phyloP scores from a whole-genome alignment of 1,140 invertebrate species.

The Drosophila pseudoananassae region DNA sequence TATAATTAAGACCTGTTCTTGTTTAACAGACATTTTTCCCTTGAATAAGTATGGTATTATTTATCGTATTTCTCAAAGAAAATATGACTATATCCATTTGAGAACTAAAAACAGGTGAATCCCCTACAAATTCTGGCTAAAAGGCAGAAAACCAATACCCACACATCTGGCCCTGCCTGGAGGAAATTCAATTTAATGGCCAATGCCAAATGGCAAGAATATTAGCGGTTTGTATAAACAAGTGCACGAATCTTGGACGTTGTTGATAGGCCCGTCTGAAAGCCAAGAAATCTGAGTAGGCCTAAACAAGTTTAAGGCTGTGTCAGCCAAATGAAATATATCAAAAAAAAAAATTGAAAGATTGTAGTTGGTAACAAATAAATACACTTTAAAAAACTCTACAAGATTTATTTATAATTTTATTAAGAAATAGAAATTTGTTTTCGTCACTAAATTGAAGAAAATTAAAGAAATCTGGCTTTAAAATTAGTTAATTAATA shows the following conservation, averaged over 20 bases:
- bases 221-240: background rate
- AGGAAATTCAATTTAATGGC: conserved; percentile 20
- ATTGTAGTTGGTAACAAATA: background rate
- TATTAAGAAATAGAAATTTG: background rate
- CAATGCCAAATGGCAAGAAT: conserved; percentile 14
- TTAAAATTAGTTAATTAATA: too few relatives aligned
- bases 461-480: too few relatives aligned
- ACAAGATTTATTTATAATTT: background rate
- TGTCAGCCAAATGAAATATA: conserved; percentile 11
- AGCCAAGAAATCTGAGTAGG: conserved; percentile 43
- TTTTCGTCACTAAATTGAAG: background rate
- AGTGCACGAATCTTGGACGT: background rate
- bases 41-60: too few relatives aligned
- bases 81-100: background rate
- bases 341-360: conserved; percentile 2
- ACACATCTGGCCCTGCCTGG: background rate
- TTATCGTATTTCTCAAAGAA: too few relatives aligned
- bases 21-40: too few relatives aligned
- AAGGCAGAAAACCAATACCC: too few relatives aligned
- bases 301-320: conserved; percentile 43
- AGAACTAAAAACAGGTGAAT: background rate
- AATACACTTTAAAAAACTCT: conserved; percentile 2
- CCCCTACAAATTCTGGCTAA: background rate
- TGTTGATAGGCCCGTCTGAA: background rate
- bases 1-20: too few relatives aligned